Evolutionary conservation across 2,113 vertebrate species (phyloP).

Genomic region (Oreocharis arfaki): DNA sequence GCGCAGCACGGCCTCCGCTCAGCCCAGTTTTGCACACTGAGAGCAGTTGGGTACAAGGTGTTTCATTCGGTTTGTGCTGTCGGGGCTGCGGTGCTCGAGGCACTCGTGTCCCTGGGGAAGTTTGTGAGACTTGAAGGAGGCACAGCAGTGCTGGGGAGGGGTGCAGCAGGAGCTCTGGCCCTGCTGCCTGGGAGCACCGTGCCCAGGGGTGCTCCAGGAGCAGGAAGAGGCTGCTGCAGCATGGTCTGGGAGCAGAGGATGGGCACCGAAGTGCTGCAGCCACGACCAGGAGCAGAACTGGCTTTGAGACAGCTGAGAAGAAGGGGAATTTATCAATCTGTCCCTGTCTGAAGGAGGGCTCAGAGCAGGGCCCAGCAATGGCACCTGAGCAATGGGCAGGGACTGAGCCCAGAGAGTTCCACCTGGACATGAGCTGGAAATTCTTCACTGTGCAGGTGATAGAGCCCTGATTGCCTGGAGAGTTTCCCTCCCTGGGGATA

Average conservation of each 20-base stretch:
- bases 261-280: not conserved
- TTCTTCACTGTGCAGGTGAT: not conserved
- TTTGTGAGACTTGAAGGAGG: no score
- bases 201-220: not conserved
- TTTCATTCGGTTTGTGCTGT: not conserved
- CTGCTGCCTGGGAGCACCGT: not conserved
- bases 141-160: not conserved
- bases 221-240: not conserved
- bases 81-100: not conserved
- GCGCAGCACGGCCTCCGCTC: fast-evolving
- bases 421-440: not conserved
- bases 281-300: not conserved
- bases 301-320: not conserved
- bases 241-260: not conserved
- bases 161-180: not conserved
- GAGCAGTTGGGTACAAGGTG: not conserved
- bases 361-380: not conserved
- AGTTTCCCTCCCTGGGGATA: not conserved
- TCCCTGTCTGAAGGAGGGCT: not conserved
- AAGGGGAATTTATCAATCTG: not conserved
- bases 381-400: not conserved
- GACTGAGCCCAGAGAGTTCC: not conserved
- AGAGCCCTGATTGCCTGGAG: not conserved
- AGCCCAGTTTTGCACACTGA: fast-evolving
- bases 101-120: not conserved